Evolutionary conservation across 1,140 invertebrate species (phyloP), one percentile per base, ranked within the genome.

Genomic region (Pachyrhynchus sulphureomaculatus): DNA sequence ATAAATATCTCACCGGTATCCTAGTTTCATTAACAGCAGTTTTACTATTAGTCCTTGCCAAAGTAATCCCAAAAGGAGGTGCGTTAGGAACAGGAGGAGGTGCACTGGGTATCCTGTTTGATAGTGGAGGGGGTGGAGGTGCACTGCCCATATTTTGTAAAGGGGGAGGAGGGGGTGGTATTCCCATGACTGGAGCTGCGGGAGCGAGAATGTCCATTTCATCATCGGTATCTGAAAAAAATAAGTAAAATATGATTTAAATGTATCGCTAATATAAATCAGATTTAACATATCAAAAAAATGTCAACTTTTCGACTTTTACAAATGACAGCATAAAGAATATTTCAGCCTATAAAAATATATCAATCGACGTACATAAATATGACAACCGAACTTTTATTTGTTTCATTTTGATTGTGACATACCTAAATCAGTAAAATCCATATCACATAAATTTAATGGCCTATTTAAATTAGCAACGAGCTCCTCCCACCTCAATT

Each of bases 401-500:
- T n/a, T n/a, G n/a, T n/a, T n/a, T n/a, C n/a, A n/a, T n/a, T n/a
- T n/a, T n/a, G n/a, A n/a, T n/a, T 36, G 3, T n/a, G 3, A 45
- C 45, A 24, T 86, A 56, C 86, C 86, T 24, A 99, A 80, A 78
- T 98, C 95, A 1, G 93, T 95, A 72, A 99, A 99, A 76, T 99
- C 96, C 51, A 98, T 79, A 76, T 98, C 96, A 75, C 96, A 97
- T 9, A 99, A 85, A 67, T 89, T 87, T 39, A 99, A 80, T 0
- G 93, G 88, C 64, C 95, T 80, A 55, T 90, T 87, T 52, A 95
- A 77, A 61, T 87, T 88, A 24, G 88, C 87, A 18, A 92, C 86
- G 53, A 96, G 77, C 67, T 94, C 90, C 70, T 98, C 95, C 96
- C 96, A 99, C 69, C 95, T 91, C 0, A 96, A 78, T 72, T 97